Evolutionary conservation across 1,140 invertebrate species (phyloP).

Genomic region (Stegodyphus dumicola): DNA sequence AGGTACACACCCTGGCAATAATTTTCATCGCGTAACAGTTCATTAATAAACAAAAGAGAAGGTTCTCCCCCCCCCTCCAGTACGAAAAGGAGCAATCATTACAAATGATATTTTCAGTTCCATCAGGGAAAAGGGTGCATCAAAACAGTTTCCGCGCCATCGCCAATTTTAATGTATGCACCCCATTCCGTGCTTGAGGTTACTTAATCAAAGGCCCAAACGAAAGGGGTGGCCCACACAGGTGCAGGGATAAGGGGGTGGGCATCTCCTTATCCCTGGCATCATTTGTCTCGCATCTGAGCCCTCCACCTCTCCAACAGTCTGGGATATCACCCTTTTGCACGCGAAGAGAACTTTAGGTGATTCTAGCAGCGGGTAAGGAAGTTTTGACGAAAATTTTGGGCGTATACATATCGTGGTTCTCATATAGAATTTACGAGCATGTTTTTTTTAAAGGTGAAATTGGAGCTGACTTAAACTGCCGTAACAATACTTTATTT

Average conservation of each 20-base stretch:
- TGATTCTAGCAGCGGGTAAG: too few relatives aligned
- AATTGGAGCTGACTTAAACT: too few relatives aligned
- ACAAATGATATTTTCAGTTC: slow-evolving; percentile 14
- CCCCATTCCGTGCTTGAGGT: slow-evolving; percentile 19
- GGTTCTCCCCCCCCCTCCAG: background rate
- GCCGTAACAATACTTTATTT: too few relatives aligned
- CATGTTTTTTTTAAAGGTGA: too few relatives aligned
- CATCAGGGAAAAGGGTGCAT: background rate
- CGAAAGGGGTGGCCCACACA: background rate
- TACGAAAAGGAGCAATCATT: slow-evolving; percentile 22
- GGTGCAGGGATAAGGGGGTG: background rate
- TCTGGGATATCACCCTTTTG: background rate
- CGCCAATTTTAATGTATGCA: slow-evolving; percentile 35
- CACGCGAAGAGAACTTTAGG: too few relatives aligned
- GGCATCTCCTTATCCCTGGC: background rate
- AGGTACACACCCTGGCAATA: too few relatives aligned
- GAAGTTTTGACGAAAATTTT: too few relatives aligned
- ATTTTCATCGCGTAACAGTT: background rate
- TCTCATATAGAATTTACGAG: too few relatives aligned
- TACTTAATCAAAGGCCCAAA: slow-evolving; percentile 20
- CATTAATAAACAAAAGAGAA: slow-evolving; percentile 26
- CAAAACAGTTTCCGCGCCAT: background rate
- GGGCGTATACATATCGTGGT: too few relatives aligned
- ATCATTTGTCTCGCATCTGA: background rate
- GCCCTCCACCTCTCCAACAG: background rate